These are phyloP conservation scores for Daboia siamensis DNA, from an alignment of 2,113 vertebrate genomes.

Conservation along the genomic window DNA sequence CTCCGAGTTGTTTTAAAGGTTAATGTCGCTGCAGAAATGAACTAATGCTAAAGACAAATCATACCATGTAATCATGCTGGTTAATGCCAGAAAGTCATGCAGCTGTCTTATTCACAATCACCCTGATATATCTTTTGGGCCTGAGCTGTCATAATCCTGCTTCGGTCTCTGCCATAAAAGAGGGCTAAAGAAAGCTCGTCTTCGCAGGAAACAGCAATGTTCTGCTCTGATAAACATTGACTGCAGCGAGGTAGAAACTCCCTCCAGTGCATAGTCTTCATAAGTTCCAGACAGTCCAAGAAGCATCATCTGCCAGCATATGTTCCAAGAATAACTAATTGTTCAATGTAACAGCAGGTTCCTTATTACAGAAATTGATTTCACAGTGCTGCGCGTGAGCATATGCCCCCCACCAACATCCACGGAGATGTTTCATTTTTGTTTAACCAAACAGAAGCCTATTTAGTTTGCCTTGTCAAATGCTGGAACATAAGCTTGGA, in stretches of 20 bases:
- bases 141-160: not conserved
- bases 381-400: not conserved
- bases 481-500: not conserved
- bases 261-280: not conserved
- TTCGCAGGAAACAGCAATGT: not conserved
- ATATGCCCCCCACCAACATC: not conserved
- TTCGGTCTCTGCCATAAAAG: not conserved
- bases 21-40: not conserved
- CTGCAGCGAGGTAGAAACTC: not conserved
- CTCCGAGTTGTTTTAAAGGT: not conserved
- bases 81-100: not conserved
- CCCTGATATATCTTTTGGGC: not conserved
- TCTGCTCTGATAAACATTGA: not conserved
- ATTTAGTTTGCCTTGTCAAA: slow-evolving; percentile 8
- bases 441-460: slow-evolving; percentile 9
- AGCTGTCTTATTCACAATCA: not conserved
- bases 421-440: not conserved
- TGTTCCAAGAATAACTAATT: slow-evolving; percentile 10
- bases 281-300: not conserved
- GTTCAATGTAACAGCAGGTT: not conserved
- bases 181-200: not conserved
- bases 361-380: not conserved
- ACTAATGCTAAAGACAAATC: not conserved
- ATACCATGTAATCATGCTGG: not conserved
- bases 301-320: not conserved